phyloP scores from a whole-genome alignment of 2,797 vertebrate species.

The Taenioides sp. region DNA sequence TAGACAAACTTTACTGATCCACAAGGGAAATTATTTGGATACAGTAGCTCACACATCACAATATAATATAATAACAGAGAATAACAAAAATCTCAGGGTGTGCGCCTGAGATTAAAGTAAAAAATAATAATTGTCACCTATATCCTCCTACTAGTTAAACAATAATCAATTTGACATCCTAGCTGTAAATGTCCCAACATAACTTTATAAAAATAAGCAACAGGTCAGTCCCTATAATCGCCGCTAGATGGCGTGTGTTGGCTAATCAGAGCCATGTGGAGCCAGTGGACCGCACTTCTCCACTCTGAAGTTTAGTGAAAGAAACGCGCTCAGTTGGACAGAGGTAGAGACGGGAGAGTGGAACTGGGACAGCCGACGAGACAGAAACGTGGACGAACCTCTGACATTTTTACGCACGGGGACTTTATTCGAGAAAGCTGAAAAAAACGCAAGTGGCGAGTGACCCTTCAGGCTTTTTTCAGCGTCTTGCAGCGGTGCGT shows the following conservation, averaged over 20 bases:
- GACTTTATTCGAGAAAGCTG: conserved; percentile 15
- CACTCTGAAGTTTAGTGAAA: conserved; percentile 44
- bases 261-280: conserved; percentile 67
- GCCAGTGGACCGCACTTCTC: conserved; percentile 40
- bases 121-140: too few species aligned
- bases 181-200: too few species aligned
- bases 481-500: conserved; percentile 6
- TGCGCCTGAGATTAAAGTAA: too few species aligned
- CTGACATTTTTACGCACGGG: background rate
- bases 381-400: conserved; percentile 29
- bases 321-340: conserved; percentile 56
- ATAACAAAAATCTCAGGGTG: too few species aligned
- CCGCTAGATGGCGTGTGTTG: conserved; percentile 71
- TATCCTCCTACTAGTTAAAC: too few species aligned
- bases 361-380: conserved; percentile 50
- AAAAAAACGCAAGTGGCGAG: background rate
- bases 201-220: too few species aligned
- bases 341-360: conserved; percentile 36
- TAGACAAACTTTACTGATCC: too few species aligned
- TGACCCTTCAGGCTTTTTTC: background rate
- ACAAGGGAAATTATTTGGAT: too few species aligned
- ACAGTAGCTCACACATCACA: too few species aligned
- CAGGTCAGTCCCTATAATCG: background rate
- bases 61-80: too few species aligned
- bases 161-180: too few species aligned